Evolutionary conservation across 2,797 vertebrate genomes (phyloP), one percentile per base, ranked within the genome.

Genomic region (Epinephelus coioides): DNA sequence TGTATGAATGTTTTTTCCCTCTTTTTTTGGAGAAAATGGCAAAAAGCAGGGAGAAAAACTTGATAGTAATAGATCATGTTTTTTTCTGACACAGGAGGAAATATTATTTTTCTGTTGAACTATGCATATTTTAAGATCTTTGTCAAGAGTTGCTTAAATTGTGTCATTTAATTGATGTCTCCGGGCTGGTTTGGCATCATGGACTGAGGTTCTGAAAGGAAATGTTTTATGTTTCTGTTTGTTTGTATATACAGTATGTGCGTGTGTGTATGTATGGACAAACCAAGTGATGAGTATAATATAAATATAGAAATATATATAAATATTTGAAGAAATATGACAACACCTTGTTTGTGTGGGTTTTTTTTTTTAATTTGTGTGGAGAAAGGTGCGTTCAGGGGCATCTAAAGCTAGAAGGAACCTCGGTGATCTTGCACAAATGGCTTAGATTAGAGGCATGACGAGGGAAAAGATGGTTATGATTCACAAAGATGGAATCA

Each of bases 231-330:
- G 64, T 82, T 85, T 85, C 23, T 79, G 75, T 90, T 76, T 87
- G 63, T 88, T 55, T 78, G 62, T 81, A 54, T 86, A 73, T 84
- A 49, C 47, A 49, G 47, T 49, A 71, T 78, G 51, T 82, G 64
- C n/a, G 64, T 56, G 78, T 68, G 57, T 89, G 85, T 82, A 69
- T 89, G 88, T 89, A 90, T 89, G 85, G 56, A 88, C 82, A 89
- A 91, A 90, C 57, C 62, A 92, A 88, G 83, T 92, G 78, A 90
- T 84, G 79, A 83, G 66, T 89, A 90, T 92, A 91, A 87, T 93
- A 92, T 90, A 93, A 87, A 94, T 94, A 92, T 91, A 94, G 78
- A 88, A 69, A 89, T 88, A 87, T 81, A 88, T 93, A 94, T 91
- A 91, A 92, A 94, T 94, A 95, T 93, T 92, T 90, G 88, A 92